phyloP scores from a whole-genome alignment of 2,797 vertebrate species.

The Potorous gilbertii region DNA sequence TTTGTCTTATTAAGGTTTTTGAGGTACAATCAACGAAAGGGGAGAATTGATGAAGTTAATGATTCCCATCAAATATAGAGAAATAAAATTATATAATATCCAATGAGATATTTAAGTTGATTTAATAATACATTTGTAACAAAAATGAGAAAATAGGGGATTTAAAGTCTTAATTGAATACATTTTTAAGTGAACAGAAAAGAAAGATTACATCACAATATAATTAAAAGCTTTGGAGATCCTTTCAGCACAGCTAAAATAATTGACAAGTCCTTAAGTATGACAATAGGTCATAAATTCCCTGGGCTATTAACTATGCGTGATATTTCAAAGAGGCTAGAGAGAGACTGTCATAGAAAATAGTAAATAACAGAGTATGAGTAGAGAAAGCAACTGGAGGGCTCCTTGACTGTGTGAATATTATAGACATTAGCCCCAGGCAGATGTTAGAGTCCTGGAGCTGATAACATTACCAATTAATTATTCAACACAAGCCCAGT shows the following conservation, averaged over 20 bases:
- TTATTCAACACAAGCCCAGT: background rate
- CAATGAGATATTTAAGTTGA: background rate
- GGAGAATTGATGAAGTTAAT: background rate
- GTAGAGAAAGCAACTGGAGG: background rate
- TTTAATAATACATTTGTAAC: background rate
- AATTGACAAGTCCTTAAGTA: background rate
- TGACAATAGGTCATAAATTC: background rate
- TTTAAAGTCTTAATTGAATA: background rate
- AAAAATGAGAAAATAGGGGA: background rate
- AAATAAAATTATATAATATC: background rate
- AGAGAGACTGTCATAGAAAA: background rate
- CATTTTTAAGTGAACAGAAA: background rate
- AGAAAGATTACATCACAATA: constrained; percentile 4
- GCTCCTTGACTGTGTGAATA: background rate
- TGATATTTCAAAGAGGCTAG: background rate
- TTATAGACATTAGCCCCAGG: background rate
- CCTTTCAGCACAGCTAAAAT: constrained; percentile 18
- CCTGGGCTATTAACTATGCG: background rate
- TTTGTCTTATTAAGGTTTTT: constrained; percentile 20
- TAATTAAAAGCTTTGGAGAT: background rate
- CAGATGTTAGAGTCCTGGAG: background rate
- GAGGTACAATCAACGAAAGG: background rate
- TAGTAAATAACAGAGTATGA: background rate
- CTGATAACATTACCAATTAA: background rate
- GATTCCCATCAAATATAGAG: constrained; percentile 3